A percentile compares a stretch with the other conserved stretches of the same genome.
phyloP scores from a whole-genome alignment of 64 coral and sea anemone genomes.

The Montipora cactus region DNA sequence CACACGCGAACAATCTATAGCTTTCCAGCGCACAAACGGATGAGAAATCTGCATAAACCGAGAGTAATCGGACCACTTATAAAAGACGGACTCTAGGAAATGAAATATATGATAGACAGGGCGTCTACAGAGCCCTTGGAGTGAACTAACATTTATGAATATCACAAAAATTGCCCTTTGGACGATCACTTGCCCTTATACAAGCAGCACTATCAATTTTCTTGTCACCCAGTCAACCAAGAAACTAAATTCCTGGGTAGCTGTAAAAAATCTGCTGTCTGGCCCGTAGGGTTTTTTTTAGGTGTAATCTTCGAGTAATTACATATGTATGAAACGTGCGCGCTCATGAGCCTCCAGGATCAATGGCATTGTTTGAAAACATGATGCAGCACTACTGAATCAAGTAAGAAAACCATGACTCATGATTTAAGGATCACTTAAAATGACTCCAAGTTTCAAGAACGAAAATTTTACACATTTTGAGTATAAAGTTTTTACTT shows the following conservation, averaged over 20 bases:
- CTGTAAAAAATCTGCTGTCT: not conserved
- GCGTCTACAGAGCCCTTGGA: not conserved
- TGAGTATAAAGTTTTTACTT: not conserved
- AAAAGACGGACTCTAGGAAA: not conserved
- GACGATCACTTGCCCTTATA: not conserved
- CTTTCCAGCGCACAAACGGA: not conserved
- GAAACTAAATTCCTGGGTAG: not conserved
- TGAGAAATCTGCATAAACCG: not conserved
- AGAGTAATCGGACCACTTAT: constrained; percentile 18
- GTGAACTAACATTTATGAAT: not conserved
- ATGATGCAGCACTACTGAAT: not conserved
- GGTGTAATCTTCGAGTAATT: constrained; percentile 9
- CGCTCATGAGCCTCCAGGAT: not conserved
- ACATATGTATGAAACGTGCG: constrained; percentile 50
- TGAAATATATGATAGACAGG: not conserved
- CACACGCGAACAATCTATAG: not conserved
- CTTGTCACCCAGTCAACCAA: constrained; percentile 4
- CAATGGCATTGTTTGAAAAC: constrained; percentile 4
- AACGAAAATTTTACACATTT: not conserved
- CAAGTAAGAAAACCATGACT: not conserved
- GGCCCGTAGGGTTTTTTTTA: not conserved
- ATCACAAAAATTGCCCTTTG: not conserved
- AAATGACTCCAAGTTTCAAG: not conserved
- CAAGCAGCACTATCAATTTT: constrained; percentile 10
- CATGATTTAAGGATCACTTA: not conserved